Percentiles rank a stretch among this genome's conserved stretches.
These are phyloP conservation scores for Pelosia muscerda DNA, from an alignment of 2,888 invertebrate species.

Conservation along the genomic window DNA sequence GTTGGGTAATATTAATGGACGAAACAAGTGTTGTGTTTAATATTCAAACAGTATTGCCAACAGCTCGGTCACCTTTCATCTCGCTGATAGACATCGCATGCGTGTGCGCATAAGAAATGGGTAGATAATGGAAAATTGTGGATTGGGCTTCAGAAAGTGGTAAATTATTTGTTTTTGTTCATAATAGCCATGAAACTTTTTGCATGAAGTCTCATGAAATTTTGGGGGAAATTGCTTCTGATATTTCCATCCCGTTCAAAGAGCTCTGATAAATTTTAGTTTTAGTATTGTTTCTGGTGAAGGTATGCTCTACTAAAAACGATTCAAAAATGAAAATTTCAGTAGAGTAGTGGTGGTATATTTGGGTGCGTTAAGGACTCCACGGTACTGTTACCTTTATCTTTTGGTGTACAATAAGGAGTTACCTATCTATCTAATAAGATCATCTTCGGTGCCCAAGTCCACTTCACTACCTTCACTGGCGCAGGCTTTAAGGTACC, in stretches of 20 bases:
- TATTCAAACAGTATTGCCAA: slow-evolving; percentile 38
- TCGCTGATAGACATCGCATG: slow-evolving; percentile 57
- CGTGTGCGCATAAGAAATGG: slow-evolving; percentile 53
- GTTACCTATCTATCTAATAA: too few relatives aligned
- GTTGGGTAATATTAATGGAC: slow-evolving; percentile 44
- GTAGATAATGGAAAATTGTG: slow-evolving; percentile 50
- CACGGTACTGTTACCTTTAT: too few relatives aligned
- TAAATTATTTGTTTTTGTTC: slow-evolving; percentile 6
- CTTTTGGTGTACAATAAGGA: too few relatives aligned
- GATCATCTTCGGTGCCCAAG: too few relatives aligned
- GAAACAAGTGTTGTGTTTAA: slow-evolving; percentile 46
- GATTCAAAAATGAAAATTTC: too few relatives aligned
- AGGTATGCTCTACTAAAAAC: too few relatives aligned
- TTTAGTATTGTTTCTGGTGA: too few relatives aligned
- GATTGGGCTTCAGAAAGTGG: slow-evolving; percentile 36
- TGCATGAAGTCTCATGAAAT: neutral
- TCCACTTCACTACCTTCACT: too few relatives aligned
- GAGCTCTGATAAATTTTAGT: too few relatives aligned
- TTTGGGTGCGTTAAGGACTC: too few relatives aligned
- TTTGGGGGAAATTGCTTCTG: neutral
- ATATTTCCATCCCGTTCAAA: neutral
- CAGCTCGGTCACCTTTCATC: slow-evolving; percentile 59
- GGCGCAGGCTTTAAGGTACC: too few relatives aligned
- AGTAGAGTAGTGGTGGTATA: too few relatives aligned
- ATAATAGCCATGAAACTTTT: neutral